These are phyloP conservation scores for Spongilla lacustris DNA, from an alignment of 37 sponge, comb jelly and placozoan genomes.

Conservation along the genomic window DNA sequence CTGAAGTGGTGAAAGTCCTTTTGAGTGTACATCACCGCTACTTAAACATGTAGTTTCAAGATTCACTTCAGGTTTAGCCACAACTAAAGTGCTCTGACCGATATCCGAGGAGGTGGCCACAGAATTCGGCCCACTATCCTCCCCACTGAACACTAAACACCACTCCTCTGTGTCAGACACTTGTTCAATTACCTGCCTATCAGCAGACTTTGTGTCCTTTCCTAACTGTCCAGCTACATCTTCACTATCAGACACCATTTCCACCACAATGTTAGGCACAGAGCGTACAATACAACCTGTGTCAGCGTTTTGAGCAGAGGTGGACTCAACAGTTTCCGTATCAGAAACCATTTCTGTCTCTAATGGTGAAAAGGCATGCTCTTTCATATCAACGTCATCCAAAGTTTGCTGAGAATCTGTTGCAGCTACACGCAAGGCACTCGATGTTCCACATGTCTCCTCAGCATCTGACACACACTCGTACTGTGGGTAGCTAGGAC, in stretches of 20 bases:
- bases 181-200: not conserved
- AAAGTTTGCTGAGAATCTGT: not conserved
- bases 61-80: not conserved
- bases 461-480: not conserved
- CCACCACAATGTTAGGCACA: not conserved
- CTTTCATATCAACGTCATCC: not conserved
- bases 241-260: not conserved
- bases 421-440: not conserved
- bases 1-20: not conserved
- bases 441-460: not conserved
- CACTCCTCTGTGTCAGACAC: not conserved
- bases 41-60: not conserved
- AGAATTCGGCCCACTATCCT: not conserved
- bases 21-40: not conserved
- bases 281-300: not conserved
- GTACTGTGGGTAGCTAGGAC: not conserved
- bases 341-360: not conserved
- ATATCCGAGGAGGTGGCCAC: not conserved
- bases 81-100: not conserved
- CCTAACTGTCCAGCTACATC: not conserved
- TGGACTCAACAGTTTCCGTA: not conserved
- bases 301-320: not conserved
- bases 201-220: not conserved
- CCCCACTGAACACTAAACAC: not conserved
- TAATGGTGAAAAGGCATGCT: not conserved